phyloP scores from a whole-genome alignment of 1,140 invertebrate species.

The Eriosoma lanigerum region DNA sequence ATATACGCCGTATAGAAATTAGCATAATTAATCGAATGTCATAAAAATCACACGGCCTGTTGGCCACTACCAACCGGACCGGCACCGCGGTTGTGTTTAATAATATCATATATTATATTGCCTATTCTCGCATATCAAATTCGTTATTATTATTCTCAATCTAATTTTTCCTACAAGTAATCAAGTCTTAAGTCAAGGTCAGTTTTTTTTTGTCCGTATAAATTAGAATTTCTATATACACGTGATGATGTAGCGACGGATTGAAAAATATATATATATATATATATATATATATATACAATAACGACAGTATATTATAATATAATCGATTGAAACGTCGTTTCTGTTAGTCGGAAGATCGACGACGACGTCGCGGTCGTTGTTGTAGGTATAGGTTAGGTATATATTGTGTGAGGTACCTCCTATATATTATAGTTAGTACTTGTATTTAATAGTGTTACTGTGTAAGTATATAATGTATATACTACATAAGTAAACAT shows the following conservation, averaged over 20 bases:
- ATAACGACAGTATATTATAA: neutral
- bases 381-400: neutral
- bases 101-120: neutral
- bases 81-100: neutral
- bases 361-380: neutral
- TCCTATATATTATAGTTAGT: too few relatives aligned
- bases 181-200: slow-evolving; percentile 25
- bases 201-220: neutral
- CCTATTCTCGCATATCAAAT: slow-evolving; percentile 1
- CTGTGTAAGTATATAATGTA: too few relatives aligned
- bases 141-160: neutral
- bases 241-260: too few relatives aligned
- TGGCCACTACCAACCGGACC: neutral
- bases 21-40: slow-evolving; percentile 26
- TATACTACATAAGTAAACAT: neutral
- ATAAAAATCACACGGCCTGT: slow-evolving; percentile 20
- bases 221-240: too few relatives aligned
- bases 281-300: too few relatives aligned
- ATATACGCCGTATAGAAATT: slow-evolving; percentile 10
- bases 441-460: too few relatives aligned
- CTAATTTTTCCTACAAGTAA: neutral
- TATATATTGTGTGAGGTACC: neutral
- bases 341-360: neutral
- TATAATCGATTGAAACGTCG: slow-evolving; percentile 12
- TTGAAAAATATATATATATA: too few relatives aligned